Evolutionary conservation across 1,140 invertebrate species (phyloP), one percentile per base, ranked within the genome.

Genomic region (Goniozus legneri): DNA sequence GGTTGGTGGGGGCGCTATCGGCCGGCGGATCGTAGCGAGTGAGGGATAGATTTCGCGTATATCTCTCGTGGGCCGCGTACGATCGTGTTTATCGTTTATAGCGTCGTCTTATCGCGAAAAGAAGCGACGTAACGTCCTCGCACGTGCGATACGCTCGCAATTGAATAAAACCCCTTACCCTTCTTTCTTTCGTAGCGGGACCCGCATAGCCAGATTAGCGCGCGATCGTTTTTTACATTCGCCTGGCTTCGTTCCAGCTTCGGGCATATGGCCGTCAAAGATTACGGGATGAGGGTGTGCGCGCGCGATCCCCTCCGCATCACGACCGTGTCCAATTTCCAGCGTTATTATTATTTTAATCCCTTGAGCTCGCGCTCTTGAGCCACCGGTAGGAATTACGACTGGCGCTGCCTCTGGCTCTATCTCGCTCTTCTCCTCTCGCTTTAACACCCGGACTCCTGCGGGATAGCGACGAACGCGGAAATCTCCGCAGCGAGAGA

Each of bases 291-390:
- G n/a, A n/a, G n/a, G n/a, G n/a, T n/a, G n/a, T 47, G 41, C 47
- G 37, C 44, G 20, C n/a, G n/a, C n/a, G n/a, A n/a, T n/a, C n/a
- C n/a, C n/a, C n/a, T 38, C 45, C 52, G 37, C 19, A 20, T 47
- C 34, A 43, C 47, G 33, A 30, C 55, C 67, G 62, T 71, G 62
- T 70, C 67, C 69, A 70, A 71, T 71, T 66, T 59, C 63, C 51
- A 61, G 59, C 60, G 52, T 67, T 69, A 69, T 65, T 67, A 67
- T 70, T 71, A 68, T 69, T 71, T 69, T 63, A 68, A 63, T 65
- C 64, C 60, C 53, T 54, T 52, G 52, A 60, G 54, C 56, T 53
- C 45, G 44, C 54, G 43, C 42, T 46, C 57, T 56, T 47, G 57
- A 53, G 50, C 47, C 33, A 3, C 12, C 21, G 8, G 41, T 21